Conservation (phyloP, 2,797 vertebrate species). For the Rhinatrema bivittatum region DNA sequence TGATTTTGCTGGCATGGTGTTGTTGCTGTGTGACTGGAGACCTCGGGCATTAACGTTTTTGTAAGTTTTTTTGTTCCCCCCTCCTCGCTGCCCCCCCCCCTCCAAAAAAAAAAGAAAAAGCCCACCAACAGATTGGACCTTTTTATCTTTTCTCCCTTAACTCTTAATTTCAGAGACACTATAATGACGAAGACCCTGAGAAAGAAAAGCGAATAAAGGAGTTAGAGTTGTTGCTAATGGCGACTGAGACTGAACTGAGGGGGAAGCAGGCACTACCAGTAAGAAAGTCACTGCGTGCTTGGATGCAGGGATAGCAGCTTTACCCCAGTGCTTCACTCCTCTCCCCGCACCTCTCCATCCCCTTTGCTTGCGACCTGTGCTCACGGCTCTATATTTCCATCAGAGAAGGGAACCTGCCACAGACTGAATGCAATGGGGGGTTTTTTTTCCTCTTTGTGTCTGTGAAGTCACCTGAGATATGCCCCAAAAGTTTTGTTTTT, state of each 20-base stretch:
- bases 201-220: slow-evolving; percentile 98
- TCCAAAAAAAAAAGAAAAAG: no score
- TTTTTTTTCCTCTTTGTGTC: not conserved
- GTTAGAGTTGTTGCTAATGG: slow-evolving; percentile 96
- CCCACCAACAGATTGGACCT: slow-evolving; percentile 31
- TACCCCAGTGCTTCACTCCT: slow-evolving; percentile 36
- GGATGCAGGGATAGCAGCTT: slow-evolving; percentile 40
- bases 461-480: no score
- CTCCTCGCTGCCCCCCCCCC: no score
- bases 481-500: no score
- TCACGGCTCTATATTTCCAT: slow-evolving; percentile 30
- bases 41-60: slow-evolving; percentile 22
- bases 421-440: slow-evolving; percentile 1
- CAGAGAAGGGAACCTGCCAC: no score
- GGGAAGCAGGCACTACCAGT: slow-evolving; percentile 87
- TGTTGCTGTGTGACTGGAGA: slow-evolving; percentile 18
- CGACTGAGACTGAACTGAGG: slow-evolving; percentile 94
- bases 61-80: no score
- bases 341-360: slow-evolving; percentile 31
- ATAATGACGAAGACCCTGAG: slow-evolving; percentile 96
- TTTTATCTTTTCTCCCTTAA: slow-evolving; percentile 45
- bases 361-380: slow-evolving; percentile 24
- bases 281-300: slow-evolving; percentile 56
- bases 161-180: slow-evolving; percentile 86
- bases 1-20: slow-evolving; percentile 18